These are phyloP conservation scores for Plagodis dolabraria DNA, from an alignment of 2,888 invertebrate species.

Conservation along the genomic window DNA sequence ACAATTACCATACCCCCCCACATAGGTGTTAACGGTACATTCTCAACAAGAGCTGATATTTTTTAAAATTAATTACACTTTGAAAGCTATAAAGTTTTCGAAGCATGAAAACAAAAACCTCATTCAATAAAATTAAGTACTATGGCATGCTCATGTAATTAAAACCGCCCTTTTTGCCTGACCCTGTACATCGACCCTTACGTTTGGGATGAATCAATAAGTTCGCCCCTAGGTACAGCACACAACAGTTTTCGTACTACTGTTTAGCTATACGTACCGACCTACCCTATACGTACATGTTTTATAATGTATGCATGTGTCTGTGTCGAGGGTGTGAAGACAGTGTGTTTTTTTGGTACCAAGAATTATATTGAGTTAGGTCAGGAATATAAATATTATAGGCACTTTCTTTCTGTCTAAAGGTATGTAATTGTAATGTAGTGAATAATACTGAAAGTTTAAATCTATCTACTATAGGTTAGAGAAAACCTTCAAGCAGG, in stretches of 20 bases:
- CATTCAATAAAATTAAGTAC: constrained; percentile 18
- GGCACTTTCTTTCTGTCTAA: too few relatives aligned
- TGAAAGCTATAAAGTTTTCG: not conserved
- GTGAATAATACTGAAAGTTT: too few relatives aligned
- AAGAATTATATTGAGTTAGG: constrained; percentile 53
- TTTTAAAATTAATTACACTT: too few relatives aligned
- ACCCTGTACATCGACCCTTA: constrained; percentile 32
- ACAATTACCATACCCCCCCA: too few relatives aligned
- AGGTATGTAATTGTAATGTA: too few relatives aligned
- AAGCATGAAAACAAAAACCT: constrained; percentile 18
- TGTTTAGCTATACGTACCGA: constrained; percentile 38
- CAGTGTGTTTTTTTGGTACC: constrained; percentile 46
- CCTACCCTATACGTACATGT: constrained; percentile 28
- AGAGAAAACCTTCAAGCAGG: too few relatives aligned
- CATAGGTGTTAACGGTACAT: too few relatives aligned
- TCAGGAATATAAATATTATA: constrained; percentile 44
- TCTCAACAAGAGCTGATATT: too few relatives aligned
- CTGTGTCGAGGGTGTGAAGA: constrained; percentile 42
- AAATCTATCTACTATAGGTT: too few relatives aligned
- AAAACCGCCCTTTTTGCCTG: constrained; percentile 8
- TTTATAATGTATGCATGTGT: constrained; percentile 42
- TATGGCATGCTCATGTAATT: constrained; percentile 4
- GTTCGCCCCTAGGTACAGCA: constrained; percentile 48
- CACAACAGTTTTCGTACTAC: constrained; percentile 45
- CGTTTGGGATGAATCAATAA: constrained; percentile 63